phyloP scores from a whole-genome alignment of 2,797 vertebrate species.

The Danio aesculapii region DNA sequence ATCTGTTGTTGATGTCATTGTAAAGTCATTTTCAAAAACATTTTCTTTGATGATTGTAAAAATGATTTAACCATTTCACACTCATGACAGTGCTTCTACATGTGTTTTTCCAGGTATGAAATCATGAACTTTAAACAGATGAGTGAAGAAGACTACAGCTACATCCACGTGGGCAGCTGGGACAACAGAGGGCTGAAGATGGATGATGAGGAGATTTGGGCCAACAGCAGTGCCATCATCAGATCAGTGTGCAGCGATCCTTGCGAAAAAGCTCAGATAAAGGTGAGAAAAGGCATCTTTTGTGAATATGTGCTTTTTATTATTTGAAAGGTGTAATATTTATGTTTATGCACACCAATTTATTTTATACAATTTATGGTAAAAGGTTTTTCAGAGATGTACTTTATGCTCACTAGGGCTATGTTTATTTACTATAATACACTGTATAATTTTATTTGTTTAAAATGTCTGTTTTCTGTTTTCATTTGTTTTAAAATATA shows the following conservation, averaged over 20 bases:
- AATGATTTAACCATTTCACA: not conserved
- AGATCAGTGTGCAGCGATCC: constrained; percentile 96
- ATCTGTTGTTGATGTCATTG: not conserved
- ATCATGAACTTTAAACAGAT: constrained; percentile 99
- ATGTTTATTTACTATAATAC: no score
- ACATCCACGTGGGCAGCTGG: constrained; percentile 98
- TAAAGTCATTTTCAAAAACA: not conserved
- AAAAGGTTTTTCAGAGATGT: no score
- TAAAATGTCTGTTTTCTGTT: no score
- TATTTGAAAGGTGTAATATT: not conserved
- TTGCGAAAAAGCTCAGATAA: constrained; percentile 96
- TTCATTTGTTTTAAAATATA: no score
- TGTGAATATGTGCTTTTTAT: not conserved
- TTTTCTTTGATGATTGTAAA: not conserved
- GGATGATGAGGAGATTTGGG: constrained; percentile 97
- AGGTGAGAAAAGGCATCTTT: constrained; percentile 78
- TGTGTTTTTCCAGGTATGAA: constrained; percentile 86
- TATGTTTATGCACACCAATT: no score
- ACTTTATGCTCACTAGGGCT: no score
- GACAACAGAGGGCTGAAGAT: constrained; percentile 95
- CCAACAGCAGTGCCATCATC: constrained; percentile 87
- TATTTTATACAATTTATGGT: no score
- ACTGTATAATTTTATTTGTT: no score
- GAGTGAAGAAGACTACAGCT: constrained; percentile 89
- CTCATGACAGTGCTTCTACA: not conserved